These are phyloP conservation scores for Apodemia hepburni DNA, from an alignment of 2,888 invertebrate genomes.

Conservation along the genomic window DNA sequence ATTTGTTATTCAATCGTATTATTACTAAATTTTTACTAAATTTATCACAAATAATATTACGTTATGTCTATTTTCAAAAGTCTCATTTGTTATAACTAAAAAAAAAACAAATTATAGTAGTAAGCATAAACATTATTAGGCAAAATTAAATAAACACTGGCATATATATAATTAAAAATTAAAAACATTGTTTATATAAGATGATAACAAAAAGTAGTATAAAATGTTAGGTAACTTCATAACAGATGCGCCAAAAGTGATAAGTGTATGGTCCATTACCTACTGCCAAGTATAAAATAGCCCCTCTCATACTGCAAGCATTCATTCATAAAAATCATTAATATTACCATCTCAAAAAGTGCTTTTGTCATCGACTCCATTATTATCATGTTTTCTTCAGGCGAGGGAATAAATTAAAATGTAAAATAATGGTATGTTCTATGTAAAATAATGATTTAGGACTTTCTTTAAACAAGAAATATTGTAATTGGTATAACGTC, in stretches of 20 bases:
- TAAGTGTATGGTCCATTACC: slow-evolving; percentile 59
- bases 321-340: slow-evolving; percentile 19
- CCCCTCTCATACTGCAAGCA: slow-evolving; percentile 27
- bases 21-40: not conserved
- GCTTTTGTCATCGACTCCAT: slow-evolving; percentile 6
- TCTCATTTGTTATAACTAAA: too few relatives aligned
- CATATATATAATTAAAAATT: too few relatives aligned
- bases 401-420: not conserved
- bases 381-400: not conserved
- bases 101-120: too few relatives aligned
- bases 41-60: too few relatives aligned
- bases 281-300: slow-evolving; percentile 28
- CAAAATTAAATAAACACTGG: too few relatives aligned
- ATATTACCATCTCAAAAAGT: slow-evolving; percentile 16
- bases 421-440: not conserved
- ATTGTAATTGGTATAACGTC: too few relatives aligned
- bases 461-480: too few relatives aligned
- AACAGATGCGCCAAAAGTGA: slow-evolving; percentile 59
- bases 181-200: too few relatives aligned
- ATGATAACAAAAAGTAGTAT: too few relatives aligned
- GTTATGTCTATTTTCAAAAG: too few relatives aligned
- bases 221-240: slow-evolving; percentile 21
- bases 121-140: too few relatives aligned
- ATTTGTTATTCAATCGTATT: not conserved
- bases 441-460: not conserved